Evolutionary conservation across 92 coral and sea anemone species (phyloP).

Genomic region (Desmophyllum pertusum): DNA sequence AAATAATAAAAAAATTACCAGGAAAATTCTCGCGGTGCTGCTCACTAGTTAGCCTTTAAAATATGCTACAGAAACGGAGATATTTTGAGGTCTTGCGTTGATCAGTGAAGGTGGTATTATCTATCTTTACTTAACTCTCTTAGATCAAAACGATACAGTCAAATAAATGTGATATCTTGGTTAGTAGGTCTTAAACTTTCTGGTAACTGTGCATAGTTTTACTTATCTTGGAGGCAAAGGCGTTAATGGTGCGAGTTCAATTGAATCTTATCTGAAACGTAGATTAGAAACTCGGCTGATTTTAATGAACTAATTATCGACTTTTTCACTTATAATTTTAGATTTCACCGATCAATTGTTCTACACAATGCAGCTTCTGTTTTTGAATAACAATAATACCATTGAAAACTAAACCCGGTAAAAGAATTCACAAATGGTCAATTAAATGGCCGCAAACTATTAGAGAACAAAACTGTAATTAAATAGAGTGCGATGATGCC

Average conservation of each 20-base stretch:
- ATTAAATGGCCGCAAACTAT: not conserved
- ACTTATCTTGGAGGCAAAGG: not conserved
- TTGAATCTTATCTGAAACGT: not conserved
- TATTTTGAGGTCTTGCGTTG: too few species aligned
- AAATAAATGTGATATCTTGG: not conserved
- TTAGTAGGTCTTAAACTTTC: not conserved
- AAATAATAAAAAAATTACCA: too few species aligned
- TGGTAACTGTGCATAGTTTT: not conserved
- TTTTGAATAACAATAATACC: conserved; percentile 11
- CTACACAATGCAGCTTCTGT: not conserved
- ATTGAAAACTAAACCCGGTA: not conserved
- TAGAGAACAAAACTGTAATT: not conserved
- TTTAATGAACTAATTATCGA: not conserved
- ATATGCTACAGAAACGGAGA: too few species aligned
- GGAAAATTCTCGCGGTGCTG: too few species aligned
- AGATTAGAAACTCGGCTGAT: not conserved
- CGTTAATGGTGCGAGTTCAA: not conserved
- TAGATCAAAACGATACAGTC: too few species aligned
- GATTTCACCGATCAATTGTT: not conserved
- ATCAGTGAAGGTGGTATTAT: too few species aligned
- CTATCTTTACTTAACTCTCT: too few species aligned
- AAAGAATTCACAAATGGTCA: not conserved
- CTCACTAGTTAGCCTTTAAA: too few species aligned
- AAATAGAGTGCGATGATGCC: not conserved
- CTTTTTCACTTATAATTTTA: not conserved